Conservation (phyloP, 2,797 vertebrate species). For the Rhincodon typus region DNA sequence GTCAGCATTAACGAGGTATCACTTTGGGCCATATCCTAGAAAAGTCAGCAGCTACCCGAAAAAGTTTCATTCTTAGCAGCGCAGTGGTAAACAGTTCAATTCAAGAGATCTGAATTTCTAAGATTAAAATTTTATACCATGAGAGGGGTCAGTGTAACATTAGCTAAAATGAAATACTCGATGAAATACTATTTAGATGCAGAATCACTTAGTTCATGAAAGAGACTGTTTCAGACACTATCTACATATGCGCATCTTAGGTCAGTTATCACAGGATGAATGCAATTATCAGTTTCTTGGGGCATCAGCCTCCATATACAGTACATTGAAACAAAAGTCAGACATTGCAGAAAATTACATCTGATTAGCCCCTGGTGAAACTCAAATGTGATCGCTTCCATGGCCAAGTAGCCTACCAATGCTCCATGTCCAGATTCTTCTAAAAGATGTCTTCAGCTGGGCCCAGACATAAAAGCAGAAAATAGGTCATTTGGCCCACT, state of each 20-base stretch:
- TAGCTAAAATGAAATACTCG: neutral
- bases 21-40: neutral
- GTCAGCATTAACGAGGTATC: neutral
- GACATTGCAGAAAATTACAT: neutral
- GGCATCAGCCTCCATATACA: neutral
- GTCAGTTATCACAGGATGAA: neutral
- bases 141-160: neutral
- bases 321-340: neutral
- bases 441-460: neutral
- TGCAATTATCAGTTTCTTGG: neutral
- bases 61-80: neutral
- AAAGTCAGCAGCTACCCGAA: neutral
- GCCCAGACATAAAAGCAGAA: neutral
- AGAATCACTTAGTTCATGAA: neutral
- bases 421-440: neutral
- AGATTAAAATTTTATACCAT: neutral
- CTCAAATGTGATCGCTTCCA: neutral
- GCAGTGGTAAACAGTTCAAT: neutral
- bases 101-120: neutral
- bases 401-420: neutral
- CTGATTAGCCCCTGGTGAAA: neutral
- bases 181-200: neutral
- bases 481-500: too few species aligned
- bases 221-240: neutral
- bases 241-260: neutral